Conservation (phyloP, 2,113 vertebrate genomes). For the Chelonoidis abingdonii region DNA sequence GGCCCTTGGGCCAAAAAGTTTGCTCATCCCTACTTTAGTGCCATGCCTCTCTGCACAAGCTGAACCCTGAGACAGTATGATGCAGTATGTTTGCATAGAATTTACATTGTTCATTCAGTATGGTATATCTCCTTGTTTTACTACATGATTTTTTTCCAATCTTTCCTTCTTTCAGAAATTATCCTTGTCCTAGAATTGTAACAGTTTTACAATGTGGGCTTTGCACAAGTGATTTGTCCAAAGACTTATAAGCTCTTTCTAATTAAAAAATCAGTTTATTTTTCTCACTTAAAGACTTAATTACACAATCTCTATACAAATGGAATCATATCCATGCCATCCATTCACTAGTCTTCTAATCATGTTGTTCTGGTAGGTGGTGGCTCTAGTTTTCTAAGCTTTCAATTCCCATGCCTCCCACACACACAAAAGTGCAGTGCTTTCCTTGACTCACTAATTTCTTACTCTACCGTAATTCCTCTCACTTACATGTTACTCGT, state of each 20-base stretch:
- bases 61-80: rapidly evolving
- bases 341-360: neutral
- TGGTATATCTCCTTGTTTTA: neutral
- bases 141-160: neutral
- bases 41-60: rapidly evolving
- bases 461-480: neutral
- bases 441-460: neutral
- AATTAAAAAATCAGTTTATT: neutral
- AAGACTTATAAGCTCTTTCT: neutral
- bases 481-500: neutral
- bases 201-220: neutral
- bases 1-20: too few relatives aligned
- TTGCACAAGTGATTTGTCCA: neutral
- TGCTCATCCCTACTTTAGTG: neutral
- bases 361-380: neutral
- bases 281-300: neutral
- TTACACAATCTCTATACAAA: neutral
- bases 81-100: rapidly evolving
- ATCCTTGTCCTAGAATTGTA: neutral
- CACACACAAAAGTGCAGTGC: too few relatives aligned
- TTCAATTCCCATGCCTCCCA: neutral
- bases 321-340: neutral
- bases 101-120: neutral
- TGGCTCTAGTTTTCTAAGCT: neutral
- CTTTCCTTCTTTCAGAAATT: neutral